Evolutionary conservation across 1,140 invertebrate species (phyloP).

Genomic region (Polyergus mexicanus): DNA sequence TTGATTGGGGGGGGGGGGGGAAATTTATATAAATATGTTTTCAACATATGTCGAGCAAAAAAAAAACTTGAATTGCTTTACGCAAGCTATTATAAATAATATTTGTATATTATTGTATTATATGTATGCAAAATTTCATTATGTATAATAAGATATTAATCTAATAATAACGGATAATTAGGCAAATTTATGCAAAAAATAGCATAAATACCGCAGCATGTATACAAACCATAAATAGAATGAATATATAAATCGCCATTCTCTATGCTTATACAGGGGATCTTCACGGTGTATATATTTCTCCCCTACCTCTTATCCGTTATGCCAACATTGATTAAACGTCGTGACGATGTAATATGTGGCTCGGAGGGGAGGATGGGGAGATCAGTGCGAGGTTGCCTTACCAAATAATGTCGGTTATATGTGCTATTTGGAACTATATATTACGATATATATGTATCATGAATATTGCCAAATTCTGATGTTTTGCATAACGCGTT

Average conservation of each 20-base stretch:
- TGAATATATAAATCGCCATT: conserved; percentile 27
- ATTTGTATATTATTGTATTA: background rate
- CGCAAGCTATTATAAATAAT: background rate
- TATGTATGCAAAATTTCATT: background rate
- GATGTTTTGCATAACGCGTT: background rate
- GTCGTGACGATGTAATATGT: conserved; percentile 49
- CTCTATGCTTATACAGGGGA: background rate
- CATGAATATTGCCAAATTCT: background rate
- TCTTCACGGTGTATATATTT: conserved; percentile 59
- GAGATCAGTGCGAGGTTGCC: background rate
- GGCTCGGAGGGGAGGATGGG: background rate
- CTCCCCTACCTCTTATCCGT: conserved; percentile 65
- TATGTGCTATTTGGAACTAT: background rate
- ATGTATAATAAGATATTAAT: background rate
- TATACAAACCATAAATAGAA: background rate
- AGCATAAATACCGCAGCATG: background rate
- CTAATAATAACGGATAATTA: conserved; percentile 12
- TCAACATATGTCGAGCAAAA: background rate
- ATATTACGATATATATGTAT: background rate
- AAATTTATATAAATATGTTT: conserved; percentile 15
- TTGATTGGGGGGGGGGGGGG: no score
- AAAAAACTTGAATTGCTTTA: background rate
- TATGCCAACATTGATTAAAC: conserved; percentile 65
- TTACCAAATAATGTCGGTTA: conserved; percentile 42
- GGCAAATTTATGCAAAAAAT: background rate